Evolutionary conservation across 2,888 invertebrate genomes (phyloP).

Genomic region (Corythucha ciliata): DNA sequence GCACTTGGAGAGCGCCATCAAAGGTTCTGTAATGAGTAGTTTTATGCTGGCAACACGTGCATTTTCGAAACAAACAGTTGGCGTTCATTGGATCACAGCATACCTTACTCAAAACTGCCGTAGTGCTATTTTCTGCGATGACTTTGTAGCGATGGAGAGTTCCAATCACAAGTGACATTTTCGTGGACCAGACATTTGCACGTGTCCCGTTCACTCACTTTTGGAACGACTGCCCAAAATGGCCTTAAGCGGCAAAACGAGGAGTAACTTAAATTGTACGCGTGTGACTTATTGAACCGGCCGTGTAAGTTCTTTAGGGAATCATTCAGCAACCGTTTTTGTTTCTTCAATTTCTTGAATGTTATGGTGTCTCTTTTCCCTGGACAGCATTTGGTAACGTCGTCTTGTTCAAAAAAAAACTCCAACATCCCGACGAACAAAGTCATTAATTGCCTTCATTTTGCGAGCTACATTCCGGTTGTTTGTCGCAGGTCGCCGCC

Average conservation of each 20-base stretch:
- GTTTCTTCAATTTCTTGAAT: background rate
- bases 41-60: too few species aligned
- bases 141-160: too few species aligned
- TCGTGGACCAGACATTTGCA: background rate
- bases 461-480: background rate
- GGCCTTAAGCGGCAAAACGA: background rate
- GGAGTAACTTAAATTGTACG: conserved; percentile 1
- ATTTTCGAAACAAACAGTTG: too few species aligned
- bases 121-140: too few species aligned
- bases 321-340: background rate
- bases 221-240: conserved; percentile 2
- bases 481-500: background rate
- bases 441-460: too few species aligned
- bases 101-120: too few species aligned
- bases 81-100: too few species aligned
- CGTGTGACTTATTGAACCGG: conserved; percentile 2
- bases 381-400: background rate
- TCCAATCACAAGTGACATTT: too few species aligned
- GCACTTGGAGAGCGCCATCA: too few species aligned
- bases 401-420: conserved; percentile 3
- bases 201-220: conserved; percentile 7
- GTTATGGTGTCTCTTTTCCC: background rate
- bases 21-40: too few species aligned
- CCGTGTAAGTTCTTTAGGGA: background rate
- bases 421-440: too few species aligned